A percentile compares a stretch with the other conserved stretches of the same genome.
Evolutionary conservation across 2,888 invertebrate genomes (phyloP).

Genomic region (Falcaria lacertinaria): DNA sequence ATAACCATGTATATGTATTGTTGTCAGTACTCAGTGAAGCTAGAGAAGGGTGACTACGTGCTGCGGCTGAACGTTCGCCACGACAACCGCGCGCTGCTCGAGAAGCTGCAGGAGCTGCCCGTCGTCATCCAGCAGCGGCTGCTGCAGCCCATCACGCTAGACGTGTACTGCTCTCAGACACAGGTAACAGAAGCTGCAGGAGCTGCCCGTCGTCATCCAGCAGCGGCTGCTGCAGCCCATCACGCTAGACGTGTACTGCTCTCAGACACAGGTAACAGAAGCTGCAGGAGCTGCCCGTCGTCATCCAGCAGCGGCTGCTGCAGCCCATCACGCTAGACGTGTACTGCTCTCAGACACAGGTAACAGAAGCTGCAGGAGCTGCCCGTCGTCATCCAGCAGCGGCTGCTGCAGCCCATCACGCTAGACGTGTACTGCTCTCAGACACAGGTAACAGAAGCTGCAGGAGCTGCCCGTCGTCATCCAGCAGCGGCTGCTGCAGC

Average conservation of each 20-base stretch:
- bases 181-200: slow-evolving; percentile 86
- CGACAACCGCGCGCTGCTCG: slow-evolving; percentile 90
- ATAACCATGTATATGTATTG: slow-evolving; percentile 9
- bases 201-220: slow-evolving; percentile 85
- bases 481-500: no score
- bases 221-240: slow-evolving; percentile 88
- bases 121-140: slow-evolving; percentile 89
- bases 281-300: slow-evolving; percentile 87
- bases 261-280: slow-evolving; percentile 80
- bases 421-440: slow-evolving; percentile 86
- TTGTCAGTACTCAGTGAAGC: slow-evolving; percentile 87
- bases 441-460: slow-evolving; percentile 56
- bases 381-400: slow-evolving; percentile 86
- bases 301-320: slow-evolving; percentile 87
- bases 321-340: slow-evolving; percentile 86
- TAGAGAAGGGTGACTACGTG: slow-evolving; percentile 97
- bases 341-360: slow-evolving; percentile 75
- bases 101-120: slow-evolving; percentile 89
- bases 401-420: slow-evolving; percentile 84
- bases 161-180: slow-evolving; percentile 82
- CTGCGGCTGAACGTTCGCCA: slow-evolving; percentile 93
- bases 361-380: slow-evolving; percentile 89
- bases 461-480: no score
- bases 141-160: slow-evolving; percentile 83
- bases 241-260: slow-evolving; percentile 86